Conservation (phyloP, 2,888 invertebrate species). For the Hydrotaea diabolus region DNA sequence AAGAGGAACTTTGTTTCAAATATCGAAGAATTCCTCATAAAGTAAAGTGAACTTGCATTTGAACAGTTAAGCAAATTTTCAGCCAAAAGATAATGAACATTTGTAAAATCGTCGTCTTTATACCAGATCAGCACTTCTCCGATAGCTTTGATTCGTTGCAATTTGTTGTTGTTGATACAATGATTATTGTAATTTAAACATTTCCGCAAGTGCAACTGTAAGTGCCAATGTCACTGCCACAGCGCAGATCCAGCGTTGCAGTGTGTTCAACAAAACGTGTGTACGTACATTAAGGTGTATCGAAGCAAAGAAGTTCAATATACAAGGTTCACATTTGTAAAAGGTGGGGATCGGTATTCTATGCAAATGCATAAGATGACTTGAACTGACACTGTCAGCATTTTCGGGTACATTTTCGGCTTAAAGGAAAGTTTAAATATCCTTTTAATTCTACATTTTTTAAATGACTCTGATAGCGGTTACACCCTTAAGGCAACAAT, state of each 20-base stretch:
- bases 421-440: no score
- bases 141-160: constrained; percentile 6
- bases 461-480: no score
- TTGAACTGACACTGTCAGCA: no score
- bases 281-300: constrained; percentile 2
- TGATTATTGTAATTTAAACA: constrained; percentile 67
- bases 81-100: neutral
- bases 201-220: constrained; percentile 78
- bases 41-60: neutral
- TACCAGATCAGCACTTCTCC: constrained; percentile 2
- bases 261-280: neutral
- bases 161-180: constrained; percentile 60
- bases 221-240: constrained; percentile 73
- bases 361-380: no score
- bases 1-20: no score
- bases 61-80: neutral
- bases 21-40: neutral
- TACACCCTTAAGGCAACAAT: no score
- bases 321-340: no score
- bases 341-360: no score
- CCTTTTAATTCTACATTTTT: no score
- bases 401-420: no score
- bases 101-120: neutral
- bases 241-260: neutral
- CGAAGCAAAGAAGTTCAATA: no score